Percentiles rank a stretch among this genome's conserved stretches.
phyloP scores from a whole-genome alignment of 2,797 vertebrate species.

The Perodicticus potto region DNA sequence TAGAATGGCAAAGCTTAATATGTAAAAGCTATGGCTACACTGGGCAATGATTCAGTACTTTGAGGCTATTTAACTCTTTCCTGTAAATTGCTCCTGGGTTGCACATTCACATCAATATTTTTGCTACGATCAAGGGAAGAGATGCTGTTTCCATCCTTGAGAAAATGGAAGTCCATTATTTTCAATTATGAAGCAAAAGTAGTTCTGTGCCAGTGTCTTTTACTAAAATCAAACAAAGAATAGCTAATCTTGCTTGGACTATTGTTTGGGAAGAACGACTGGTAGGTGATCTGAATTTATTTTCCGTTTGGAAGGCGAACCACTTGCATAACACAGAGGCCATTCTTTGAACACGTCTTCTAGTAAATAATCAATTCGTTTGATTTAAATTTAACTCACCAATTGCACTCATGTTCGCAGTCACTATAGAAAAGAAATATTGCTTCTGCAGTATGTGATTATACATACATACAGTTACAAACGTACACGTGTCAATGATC shows the following conservation, averaged over 20 bases:
- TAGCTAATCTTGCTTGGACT: background rate
- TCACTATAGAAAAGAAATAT: background rate
- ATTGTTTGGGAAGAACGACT: background rate
- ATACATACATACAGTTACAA: background rate
- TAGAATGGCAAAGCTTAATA: background rate
- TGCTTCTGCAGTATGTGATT: background rate
- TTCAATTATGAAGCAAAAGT: background rate
- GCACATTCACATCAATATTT: background rate
- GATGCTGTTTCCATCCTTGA: slow-evolving; percentile 4
- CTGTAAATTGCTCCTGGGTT: background rate
- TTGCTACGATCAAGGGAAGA: background rate
- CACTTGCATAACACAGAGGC: background rate
- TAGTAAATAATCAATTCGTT: slow-evolving; percentile 13
- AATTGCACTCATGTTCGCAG: background rate
- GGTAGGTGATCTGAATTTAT: background rate
- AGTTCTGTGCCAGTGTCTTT: background rate
- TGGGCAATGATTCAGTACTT: background rate
- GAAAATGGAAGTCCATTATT: background rate
- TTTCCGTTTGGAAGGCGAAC: background rate
- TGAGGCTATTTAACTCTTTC: background rate
- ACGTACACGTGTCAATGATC: background rate
- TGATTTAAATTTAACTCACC: slow-evolving; percentile 23
- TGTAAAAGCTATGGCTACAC: background rate
- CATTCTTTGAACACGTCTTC: slow-evolving; percentile 19
- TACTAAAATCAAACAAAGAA: slow-evolving; percentile 16